Conservation (phyloP, 2,888 invertebrate genomes). For the Caenorhabditis zanzibari region DNA sequence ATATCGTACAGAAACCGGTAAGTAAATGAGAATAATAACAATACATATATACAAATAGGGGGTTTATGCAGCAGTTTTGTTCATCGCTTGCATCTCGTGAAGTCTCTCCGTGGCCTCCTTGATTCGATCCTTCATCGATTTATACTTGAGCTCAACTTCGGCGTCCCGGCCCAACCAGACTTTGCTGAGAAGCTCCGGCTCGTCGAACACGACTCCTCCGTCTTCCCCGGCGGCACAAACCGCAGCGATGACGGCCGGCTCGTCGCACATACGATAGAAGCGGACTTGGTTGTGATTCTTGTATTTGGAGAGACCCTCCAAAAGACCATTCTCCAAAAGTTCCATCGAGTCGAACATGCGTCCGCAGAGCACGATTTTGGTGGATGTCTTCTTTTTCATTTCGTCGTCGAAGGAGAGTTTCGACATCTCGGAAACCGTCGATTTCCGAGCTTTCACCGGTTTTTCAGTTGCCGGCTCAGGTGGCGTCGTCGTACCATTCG, state of each 20-base stretch:
- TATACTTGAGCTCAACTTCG: not conserved
- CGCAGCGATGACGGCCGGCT: not conserved
- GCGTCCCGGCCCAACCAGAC: not conserved
- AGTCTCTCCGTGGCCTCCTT: not conserved
- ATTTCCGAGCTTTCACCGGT: not conserved
- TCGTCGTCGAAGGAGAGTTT: no score
- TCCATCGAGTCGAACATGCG: conserved; percentile 5
- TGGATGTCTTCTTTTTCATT: not conserved
- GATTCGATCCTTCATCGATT: not conserved
- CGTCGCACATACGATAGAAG: not conserved
- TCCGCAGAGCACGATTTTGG: not conserved
- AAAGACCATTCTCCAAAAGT: not conserved
- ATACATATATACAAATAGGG: not conserved
- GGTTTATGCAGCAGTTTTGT: not conserved
- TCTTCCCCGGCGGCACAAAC: not conserved
- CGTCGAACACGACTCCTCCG: not conserved
- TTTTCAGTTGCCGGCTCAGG: no score
- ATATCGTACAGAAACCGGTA: no score
- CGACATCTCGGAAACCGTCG: not conserved
- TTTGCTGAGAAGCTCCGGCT: not conserved
- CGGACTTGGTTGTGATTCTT: not conserved
- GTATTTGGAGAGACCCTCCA: conserved; percentile 1
- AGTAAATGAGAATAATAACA: not conserved
- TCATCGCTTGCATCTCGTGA: not conserved
- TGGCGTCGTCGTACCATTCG: conserved; percentile 1